Conservation (phyloP, 2,797 vertebrate species). For the Hemitrygon akajei region DNA sequence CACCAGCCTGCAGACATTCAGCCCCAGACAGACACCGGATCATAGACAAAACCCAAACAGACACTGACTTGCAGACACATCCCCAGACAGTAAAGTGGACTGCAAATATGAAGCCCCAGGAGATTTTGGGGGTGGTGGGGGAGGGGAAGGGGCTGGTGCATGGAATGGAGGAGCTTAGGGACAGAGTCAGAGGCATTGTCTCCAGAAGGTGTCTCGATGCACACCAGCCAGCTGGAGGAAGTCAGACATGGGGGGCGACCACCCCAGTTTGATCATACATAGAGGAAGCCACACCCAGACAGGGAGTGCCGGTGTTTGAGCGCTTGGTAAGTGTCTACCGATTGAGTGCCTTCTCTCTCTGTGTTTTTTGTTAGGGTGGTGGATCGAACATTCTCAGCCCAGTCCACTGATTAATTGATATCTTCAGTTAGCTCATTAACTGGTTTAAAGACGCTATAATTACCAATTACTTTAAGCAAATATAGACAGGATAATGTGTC, state of each 20-base stretch:
- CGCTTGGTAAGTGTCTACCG: not conserved
- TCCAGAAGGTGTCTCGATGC: too few species aligned
- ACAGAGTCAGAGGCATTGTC: too few species aligned
- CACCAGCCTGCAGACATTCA: too few species aligned
- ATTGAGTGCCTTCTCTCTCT: not conserved
- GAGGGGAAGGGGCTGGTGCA: too few species aligned
- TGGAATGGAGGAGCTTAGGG: too few species aligned
- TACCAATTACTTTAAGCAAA: not conserved
- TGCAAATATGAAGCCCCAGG: too few species aligned
- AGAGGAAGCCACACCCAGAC: not conserved
- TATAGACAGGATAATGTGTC: not conserved
- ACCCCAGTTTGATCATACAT: too few species aligned
- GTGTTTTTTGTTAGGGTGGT: not conserved
- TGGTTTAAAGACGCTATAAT: not conserved
- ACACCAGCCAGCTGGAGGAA: too few species aligned
- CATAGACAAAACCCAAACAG: not conserved
- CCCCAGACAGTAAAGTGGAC: too few species aligned
- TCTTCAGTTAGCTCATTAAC: not conserved
- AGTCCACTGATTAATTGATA: not conserved
- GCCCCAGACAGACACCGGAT: not conserved
- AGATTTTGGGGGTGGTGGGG: too few species aligned
- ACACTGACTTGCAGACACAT: too few species aligned
- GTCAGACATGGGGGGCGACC: not conserved
- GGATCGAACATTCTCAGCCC: not conserved
- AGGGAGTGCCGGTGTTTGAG: not conserved